Conservation (phyloP, 1,140 invertebrate genomes). For the Trinorchestia longiramus region DNA sequence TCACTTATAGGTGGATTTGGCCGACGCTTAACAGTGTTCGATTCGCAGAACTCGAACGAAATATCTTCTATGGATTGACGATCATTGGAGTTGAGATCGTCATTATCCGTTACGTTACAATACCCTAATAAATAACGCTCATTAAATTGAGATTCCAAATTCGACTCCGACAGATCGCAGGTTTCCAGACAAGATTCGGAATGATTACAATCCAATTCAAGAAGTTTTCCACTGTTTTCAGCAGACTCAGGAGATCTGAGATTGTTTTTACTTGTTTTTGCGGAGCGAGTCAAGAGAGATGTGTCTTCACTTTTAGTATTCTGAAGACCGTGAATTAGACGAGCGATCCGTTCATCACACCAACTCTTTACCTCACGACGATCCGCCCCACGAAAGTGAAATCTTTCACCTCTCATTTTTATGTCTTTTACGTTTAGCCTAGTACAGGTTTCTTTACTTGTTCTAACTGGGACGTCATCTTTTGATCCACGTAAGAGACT, state of each 20-base stretch:
- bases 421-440: not conserved
- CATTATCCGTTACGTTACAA: not conserved
- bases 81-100: not conserved
- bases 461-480: not conserved
- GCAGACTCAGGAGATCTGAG: not conserved
- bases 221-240: not conserved
- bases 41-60: constrained; percentile 3
- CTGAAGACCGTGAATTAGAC: constrained; percentile 33
- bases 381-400: constrained; percentile 12
- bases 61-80: not conserved
- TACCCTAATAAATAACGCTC: constrained; percentile 15
- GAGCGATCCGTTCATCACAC: constrained; percentile 18
- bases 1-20: not conserved
- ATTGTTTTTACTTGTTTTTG: not conserved
- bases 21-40: constrained; percentile 13
- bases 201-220: not conserved
- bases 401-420: constrained; percentile 15
- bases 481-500: not conserved
- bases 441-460: not conserved
- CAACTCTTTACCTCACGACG: constrained; percentile 38
- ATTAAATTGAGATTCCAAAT: constrained; percentile 21
- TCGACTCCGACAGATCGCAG: not conserved
- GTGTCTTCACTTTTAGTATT: constrained; percentile 12
- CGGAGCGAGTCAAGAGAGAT: not conserved
- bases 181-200: not conserved